Conservation (phyloP, 1,140 invertebrate genomes). For the Scaptomyza montana region DNA sequence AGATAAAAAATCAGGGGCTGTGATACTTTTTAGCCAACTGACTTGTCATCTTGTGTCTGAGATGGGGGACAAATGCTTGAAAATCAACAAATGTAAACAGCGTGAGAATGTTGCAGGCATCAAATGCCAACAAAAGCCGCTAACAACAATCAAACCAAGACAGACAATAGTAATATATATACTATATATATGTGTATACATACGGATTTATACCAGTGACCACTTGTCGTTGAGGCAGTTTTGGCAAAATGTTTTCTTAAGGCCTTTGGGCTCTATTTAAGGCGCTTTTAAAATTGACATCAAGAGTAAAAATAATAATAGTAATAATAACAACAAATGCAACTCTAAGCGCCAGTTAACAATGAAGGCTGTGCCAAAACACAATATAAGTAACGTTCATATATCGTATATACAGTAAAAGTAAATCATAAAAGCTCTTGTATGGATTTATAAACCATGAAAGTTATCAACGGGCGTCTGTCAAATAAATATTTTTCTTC, state of each 20-base stretch:
- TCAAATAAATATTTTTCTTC: slow-evolving; percentile 50
- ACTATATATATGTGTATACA: slow-evolving; percentile 14
- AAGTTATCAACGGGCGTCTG: slow-evolving; percentile 55
- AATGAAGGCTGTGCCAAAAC: slow-evolving; percentile 42
- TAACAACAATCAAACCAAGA: slow-evolving; percentile 14
- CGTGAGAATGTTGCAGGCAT: slow-evolving; percentile 74
- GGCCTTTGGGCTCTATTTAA: slow-evolving; percentile 66
- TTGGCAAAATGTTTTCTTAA: slow-evolving; percentile 75
- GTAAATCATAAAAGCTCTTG: neutral
- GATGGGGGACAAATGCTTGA: slow-evolving; percentile 51
- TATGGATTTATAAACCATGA: slow-evolving; percentile 52
- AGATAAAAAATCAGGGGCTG: slow-evolving; percentile 18
- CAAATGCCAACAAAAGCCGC: slow-evolving; percentile 46
- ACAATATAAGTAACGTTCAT: slow-evolving; percentile 3
- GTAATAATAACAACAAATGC: slow-evolving; percentile 30
- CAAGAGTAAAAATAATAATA: slow-evolving; percentile 30
- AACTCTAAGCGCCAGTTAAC: slow-evolving; percentile 40
- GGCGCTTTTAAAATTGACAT: slow-evolving; percentile 59
- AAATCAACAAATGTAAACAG: slow-evolving; percentile 62
- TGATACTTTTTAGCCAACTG: slow-evolving; percentile 31
- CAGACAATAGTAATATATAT: slow-evolving; percentile 17
- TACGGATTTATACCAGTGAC: slow-evolving; percentile 10
- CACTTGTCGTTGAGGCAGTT: slow-evolving; percentile 69
- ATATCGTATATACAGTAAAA: too few species aligned
- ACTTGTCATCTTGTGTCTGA: slow-evolving; percentile 69